Evolutionary conservation across 2,113 vertebrate species (phyloP), one percentile per base, ranked within the genome.

Genomic region (Beaufortia kweichowensis): DNA sequence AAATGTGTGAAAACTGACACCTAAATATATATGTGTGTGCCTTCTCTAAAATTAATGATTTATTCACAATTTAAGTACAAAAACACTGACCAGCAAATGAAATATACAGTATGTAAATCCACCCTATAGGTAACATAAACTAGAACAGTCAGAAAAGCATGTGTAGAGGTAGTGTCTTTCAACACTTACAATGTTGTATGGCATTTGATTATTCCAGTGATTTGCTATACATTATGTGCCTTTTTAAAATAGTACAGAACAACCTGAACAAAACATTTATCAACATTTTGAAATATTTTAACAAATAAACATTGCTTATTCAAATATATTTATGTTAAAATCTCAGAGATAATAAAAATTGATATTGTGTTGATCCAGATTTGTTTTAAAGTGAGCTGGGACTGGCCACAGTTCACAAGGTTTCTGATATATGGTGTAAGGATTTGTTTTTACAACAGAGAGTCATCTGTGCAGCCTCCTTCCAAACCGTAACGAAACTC

Each of bases 401-500:
- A 59, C 59, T n/a, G 56, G 59, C 65, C 31, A 39, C 56, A 72
- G 50, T 60, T 60, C 33, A 48, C 46, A 24, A 3, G 39, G 21
- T 74, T 74, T 29, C 0, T 60, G 10, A 17, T 59, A 28, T 15
- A 59, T 46, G 8, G 11, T 7, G 4, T 56, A 53, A 8, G 15
- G n/a, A 9, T 29, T 21, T 19, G 15, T 26, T 35, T 87, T 96
- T 91, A 99, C 90, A 99, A 95, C 31, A 99, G 93, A 73, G 97
- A 91, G 89, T 99, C 96, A 0, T 98, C 96, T 31, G 96, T 98
- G 87, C 96, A 99, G 64, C 97, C 96, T 46, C 96, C 96, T 86
- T 96, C 96, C 0, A 98, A 93, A 70, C 96, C 95, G 0, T 98
- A 96, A 63, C 96, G 96, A 76, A 99, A 99, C 88, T 98, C 96